Conservation (phyloP, 2,797 vertebrate species). For the Agapornis canus region DNA sequence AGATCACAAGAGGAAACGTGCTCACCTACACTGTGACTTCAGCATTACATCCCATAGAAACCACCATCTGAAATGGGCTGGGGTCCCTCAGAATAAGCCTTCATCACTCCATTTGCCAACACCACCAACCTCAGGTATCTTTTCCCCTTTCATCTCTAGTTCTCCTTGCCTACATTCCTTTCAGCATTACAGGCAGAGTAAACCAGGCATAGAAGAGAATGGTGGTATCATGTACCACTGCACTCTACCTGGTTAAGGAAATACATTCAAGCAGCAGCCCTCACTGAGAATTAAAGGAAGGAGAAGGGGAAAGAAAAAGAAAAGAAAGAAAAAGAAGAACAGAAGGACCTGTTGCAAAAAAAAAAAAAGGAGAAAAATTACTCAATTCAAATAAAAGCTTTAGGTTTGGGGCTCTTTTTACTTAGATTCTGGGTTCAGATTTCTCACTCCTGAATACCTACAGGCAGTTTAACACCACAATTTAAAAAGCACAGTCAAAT, state of each 20-base stretch:
- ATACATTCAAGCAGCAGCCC: background rate
- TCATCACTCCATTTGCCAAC: background rate
- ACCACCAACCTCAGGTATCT: background rate
- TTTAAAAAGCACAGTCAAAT: background rate
- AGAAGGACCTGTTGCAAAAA: slow-evolving; percentile 74
- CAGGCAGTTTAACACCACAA: slow-evolving; percentile 22
- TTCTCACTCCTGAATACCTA: background rate
- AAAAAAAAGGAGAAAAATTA: background rate
- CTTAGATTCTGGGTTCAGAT: background rate
- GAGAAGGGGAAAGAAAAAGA: rapidly evolving
- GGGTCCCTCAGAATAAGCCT: background rate
- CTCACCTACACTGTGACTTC: background rate
- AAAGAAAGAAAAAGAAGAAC: too few species aligned
- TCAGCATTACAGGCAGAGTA: background rate
- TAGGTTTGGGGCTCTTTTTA: background rate
- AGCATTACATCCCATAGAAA: background rate
- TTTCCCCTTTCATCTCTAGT: background rate
- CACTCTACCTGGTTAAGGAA: background rate
- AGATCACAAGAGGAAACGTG: background rate
- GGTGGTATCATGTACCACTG: background rate
- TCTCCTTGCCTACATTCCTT: background rate
- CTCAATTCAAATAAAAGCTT: background rate
- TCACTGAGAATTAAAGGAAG: background rate
- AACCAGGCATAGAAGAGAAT: background rate
- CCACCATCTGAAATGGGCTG: background rate